A percentile compares a stretch with the other conserved stretches of the same genome.
Evolutionary conservation across 2,113 vertebrate species (phyloP).

Genomic region (Mobula birostris): DNA sequence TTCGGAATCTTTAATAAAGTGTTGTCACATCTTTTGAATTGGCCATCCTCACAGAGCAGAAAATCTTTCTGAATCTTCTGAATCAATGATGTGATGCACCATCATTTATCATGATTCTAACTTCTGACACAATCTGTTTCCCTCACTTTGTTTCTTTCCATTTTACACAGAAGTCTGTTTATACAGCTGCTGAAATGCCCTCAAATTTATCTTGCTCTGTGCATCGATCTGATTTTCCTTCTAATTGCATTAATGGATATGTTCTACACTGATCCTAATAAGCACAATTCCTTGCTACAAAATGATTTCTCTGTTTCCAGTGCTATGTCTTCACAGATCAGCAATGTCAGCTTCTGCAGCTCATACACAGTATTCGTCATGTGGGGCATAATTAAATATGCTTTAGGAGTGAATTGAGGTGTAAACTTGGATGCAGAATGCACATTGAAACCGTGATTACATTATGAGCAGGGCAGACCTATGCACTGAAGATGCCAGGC

Average conservation of each 20-base stretch:
- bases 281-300: background rate
- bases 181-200: background rate
- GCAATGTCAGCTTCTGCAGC: background rate
- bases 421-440: too few species aligned
- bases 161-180: background rate
- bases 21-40: background rate
- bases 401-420: too few species aligned
- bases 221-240: background rate
- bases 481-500: too few species aligned
- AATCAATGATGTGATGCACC: background rate
- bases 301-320: background rate
- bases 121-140: background rate
- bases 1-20: background rate
- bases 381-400: too few species aligned
- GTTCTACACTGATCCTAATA: background rate
- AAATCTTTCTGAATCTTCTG: background rate
- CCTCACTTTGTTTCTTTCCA: background rate
- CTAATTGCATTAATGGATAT: background rate
- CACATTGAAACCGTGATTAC: too few species aligned
- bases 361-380: too few species aligned
- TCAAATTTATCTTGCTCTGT: background rate
- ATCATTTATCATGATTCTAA: background rate
- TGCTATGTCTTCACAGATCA: too few species aligned
- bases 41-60: background rate
- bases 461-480: too few species aligned